Conservation (phyloP, 2,797 vertebrate species). For the Danio tinwini region DNA sequence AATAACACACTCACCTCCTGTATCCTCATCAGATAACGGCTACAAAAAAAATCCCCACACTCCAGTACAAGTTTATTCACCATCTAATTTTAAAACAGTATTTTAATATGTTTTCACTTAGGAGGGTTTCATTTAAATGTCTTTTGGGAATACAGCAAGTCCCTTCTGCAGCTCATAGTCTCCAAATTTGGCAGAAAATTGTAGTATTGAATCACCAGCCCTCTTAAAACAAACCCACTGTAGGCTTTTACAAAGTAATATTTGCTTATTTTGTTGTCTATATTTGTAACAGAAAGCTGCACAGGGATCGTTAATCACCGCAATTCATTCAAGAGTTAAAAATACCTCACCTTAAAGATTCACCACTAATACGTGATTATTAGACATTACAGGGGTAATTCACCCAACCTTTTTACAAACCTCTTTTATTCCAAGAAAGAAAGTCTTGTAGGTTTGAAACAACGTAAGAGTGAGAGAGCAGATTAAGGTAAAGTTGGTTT, state of each 20-base stretch:
- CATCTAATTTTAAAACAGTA: constrained; percentile 5
- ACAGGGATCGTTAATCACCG: background rate
- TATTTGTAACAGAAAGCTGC: background rate
- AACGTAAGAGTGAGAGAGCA: background rate
- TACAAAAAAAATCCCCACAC: constrained; percentile 8
- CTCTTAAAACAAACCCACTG: constrained; percentile 8
- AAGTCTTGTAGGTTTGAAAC: background rate
- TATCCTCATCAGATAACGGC: constrained; percentile 28
- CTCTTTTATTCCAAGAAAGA: background rate
- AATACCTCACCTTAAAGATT: no score
- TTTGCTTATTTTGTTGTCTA: background rate
- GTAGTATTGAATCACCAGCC: background rate
- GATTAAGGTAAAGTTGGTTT: no score
- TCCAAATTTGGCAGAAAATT: constrained; percentile 29
- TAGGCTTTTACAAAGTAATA: background rate
- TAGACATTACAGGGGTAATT: background rate
- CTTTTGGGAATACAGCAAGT: constrained; percentile 5
- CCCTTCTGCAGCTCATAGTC: background rate
- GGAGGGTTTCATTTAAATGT: background rate
- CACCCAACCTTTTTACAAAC: no score
- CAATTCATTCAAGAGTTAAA: no score
- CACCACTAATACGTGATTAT: background rate
- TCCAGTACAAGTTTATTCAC: background rate
- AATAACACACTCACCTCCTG: constrained; percentile 37
- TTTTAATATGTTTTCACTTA: constrained; percentile 21